Evolutionary conservation across 2,888 invertebrate genomes (phyloP).

Genomic region (Entomobrya multifasciata): DNA sequence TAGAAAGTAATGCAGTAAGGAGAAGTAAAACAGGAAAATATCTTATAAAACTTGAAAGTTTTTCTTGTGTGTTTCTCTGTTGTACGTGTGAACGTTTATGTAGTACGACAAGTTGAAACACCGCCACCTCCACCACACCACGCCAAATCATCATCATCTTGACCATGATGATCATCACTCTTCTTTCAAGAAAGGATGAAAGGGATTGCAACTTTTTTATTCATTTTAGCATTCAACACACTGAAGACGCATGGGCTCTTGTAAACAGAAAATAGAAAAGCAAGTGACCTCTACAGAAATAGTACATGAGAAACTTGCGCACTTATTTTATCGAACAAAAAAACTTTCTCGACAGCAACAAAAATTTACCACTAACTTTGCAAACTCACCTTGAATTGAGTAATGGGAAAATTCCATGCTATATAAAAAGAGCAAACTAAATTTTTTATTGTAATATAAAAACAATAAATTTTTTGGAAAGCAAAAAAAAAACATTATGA

Average conservation of each 20-base stretch:
- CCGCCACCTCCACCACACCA: not conserved
- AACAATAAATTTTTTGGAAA: too few relatives aligned
- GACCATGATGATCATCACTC: not conserved
- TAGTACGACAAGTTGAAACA: slow-evolving; percentile 27
- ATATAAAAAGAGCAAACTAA: too few relatives aligned
- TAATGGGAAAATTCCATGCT: too few relatives aligned
- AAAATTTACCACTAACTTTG: not conserved
- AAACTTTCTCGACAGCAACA: not conserved
- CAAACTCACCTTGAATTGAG: too few relatives aligned
- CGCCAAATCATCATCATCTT: slow-evolving; percentile 12
- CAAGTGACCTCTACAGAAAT: not conserved
- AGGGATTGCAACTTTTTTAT: slow-evolving; percentile 21
- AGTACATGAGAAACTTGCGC: not conserved
- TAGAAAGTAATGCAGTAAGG: slow-evolving; percentile 1
- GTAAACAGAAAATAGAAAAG: not conserved
- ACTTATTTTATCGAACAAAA: not conserved
- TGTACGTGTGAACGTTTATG: slow-evolving; percentile 49
- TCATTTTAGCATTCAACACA: slow-evolving; percentile 2
- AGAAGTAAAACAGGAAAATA: not conserved
- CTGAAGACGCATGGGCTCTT: too few relatives aligned
- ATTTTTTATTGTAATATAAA: too few relatives aligned
- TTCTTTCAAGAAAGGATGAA: not conserved
- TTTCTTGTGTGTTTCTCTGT: not conserved
- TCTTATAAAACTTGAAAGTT: slow-evolving; percentile 30
- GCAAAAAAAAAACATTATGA: too few relatives aligned